These are phyloP conservation scores for Melipona beecheii DNA, from an alignment of 2,888 invertebrate genomes.

Conservation along the genomic window DNA sequence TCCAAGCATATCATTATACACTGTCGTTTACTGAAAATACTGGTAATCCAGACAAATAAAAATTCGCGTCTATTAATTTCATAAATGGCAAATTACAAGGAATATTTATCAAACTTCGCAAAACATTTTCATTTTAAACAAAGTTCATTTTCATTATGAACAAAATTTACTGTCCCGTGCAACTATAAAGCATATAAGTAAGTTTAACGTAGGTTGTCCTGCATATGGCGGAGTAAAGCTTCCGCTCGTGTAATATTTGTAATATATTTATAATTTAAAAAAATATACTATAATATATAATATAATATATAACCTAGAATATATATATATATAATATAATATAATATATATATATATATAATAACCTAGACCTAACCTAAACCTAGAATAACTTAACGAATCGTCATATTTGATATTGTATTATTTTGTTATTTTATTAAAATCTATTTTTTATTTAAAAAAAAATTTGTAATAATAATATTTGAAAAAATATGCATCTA, in stretches of 20 bases:
- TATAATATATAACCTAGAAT: too few species aligned
- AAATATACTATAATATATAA: background rate
- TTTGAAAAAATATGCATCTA: too few species aligned
- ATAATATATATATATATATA: too few species aligned
- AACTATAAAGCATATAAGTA: background rate
- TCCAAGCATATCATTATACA: background rate
- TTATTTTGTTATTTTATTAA: too few species aligned
- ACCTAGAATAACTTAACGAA: too few species aligned
- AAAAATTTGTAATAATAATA: too few species aligned
- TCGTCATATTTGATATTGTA: too few species aligned
- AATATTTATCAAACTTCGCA: background rate
- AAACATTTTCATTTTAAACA: background rate
- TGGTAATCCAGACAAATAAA: background rate
- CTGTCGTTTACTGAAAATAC: background rate
- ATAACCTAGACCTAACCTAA: too few species aligned
- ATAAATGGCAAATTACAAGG: background rate
- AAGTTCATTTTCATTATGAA: background rate
- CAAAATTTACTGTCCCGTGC: background rate
- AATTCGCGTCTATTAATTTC: background rate
- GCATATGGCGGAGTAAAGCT: background rate
- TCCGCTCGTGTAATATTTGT: background rate
- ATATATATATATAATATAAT: too few species aligned
- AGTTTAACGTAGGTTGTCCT: background rate
- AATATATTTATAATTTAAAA: too few species aligned
- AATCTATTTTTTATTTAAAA: too few species aligned